phyloP scores from a whole-genome alignment of 2,113 vertebrate genomes.

The Thunnus thynnus region DNA sequence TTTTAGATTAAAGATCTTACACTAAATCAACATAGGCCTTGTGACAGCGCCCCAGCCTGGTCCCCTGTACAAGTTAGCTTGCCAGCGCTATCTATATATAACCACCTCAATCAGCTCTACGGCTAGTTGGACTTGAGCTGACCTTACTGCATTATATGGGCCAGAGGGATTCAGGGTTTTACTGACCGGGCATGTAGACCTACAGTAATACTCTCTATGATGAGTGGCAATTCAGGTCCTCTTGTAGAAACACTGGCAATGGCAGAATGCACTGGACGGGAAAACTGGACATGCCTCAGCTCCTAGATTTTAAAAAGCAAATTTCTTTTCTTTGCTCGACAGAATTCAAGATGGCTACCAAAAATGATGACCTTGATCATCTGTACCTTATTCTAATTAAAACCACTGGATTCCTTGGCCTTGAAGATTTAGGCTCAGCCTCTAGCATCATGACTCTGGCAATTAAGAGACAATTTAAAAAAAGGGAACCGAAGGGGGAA shows the following conservation, averaged over 20 bases:
- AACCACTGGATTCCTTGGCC: not conserved
- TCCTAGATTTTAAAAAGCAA: no score
- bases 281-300: no score
- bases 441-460: not conserved
- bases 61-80: conserved; percentile 55
- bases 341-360: not conserved
- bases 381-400: not conserved
- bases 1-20: conserved; percentile 75
- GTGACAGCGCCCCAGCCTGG: conserved; percentile 63
- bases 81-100: conserved; percentile 81
- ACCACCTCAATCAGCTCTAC: conserved; percentile 68
- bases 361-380: not conserved
- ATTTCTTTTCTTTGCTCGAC: not conserved
- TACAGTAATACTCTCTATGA: conserved; percentile 33
- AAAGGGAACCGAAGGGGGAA: not conserved
- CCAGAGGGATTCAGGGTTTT: conserved; percentile 43
- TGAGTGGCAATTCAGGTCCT: conserved; percentile 27
- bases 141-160: conserved; percentile 70
- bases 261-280: not conserved
- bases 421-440: not conserved
- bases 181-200: conserved; percentile 51
- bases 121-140: conserved; percentile 70
- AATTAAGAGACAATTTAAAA: not conserved
- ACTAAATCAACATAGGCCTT: conserved; percentile 68
- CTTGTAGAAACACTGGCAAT: conserved; percentile 10